Evolutionary conservation across 1,140 invertebrate genomes (phyloP).

Genomic region (Meloidogyne hapla): DNA sequence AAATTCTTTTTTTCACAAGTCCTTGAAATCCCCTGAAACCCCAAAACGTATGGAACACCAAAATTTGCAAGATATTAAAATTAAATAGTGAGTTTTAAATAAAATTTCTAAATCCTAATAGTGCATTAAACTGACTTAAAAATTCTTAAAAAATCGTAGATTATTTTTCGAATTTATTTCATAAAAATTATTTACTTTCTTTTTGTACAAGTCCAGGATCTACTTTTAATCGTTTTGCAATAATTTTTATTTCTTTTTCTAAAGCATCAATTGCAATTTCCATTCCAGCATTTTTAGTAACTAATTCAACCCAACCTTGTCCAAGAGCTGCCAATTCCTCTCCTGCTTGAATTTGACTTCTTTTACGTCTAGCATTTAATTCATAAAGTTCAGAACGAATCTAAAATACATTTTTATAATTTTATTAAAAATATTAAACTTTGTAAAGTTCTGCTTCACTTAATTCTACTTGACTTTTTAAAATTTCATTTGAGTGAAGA

Average conservation of each 20-base stretch:
- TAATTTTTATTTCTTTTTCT: conserved; percentile 28
- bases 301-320: conserved; percentile 40
- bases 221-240: conserved; percentile 29
- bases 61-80: background rate
- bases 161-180: no score
- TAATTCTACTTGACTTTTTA: conserved; percentile 28
- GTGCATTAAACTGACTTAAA: no score
- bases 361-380: conserved; percentile 48
- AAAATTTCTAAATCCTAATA: no score
- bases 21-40: no score
- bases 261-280: conserved; percentile 29
- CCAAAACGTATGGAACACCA: no score
- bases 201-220: conserved; percentile 35
- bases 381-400: conserved; percentile 47
- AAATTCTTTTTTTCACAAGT: no score
- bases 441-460: conserved; percentile 37
- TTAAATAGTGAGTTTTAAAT: no score
- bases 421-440: conserved; percentile 14
- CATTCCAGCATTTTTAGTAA: conserved; percentile 48
- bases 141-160: no score
- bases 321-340: conserved; percentile 41
- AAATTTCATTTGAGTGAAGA: conserved; percentile 32
- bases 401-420: conserved; percentile 26
- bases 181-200: background rate
- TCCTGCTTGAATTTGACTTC: conserved; percentile 43